Evolutionary conservation across 2,797 vertebrate species (phyloP).

Genomic region (Tenualosa ilisha): DNA sequence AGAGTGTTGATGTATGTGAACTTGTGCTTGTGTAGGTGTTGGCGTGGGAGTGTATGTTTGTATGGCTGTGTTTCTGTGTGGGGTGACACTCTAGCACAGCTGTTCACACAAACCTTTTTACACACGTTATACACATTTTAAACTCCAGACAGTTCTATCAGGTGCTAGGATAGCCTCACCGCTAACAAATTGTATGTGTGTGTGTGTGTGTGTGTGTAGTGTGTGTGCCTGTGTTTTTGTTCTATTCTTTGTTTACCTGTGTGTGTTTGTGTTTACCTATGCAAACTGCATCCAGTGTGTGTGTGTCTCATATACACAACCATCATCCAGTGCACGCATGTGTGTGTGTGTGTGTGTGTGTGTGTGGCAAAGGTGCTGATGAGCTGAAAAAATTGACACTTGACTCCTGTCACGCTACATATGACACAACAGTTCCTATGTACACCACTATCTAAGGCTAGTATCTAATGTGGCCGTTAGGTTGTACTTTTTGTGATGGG

Average conservation of each 20-base stretch:
- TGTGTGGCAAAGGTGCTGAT: neutral
- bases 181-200: neutral
- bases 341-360: slow-evolving; percentile 16
- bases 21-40: neutral
- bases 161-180: slow-evolving; percentile 54
- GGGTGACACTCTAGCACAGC: slow-evolving; percentile 62
- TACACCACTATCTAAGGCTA: neutral
- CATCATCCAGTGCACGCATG: neutral
- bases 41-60: slow-evolving; percentile 30
- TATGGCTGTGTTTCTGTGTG: neutral
- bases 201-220: neutral
- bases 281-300: neutral
- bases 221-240: slow-evolving; percentile 17
- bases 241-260: too few relatives aligned
- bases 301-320: neutral
- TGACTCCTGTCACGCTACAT: neutral
- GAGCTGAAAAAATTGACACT: too few relatives aligned
- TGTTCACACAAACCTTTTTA: slow-evolving; percentile 74
- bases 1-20: neutral
- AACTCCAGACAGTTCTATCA: slow-evolving; percentile 61
- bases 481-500: neutral
- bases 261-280: slow-evolving; percentile 41
- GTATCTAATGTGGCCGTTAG: neutral
- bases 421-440: neutral
- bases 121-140: slow-evolving; percentile 41